Evolutionary conservation across 2,113 vertebrate species (phyloP).

Genomic region (Thinocorus orbignyianus): DNA sequence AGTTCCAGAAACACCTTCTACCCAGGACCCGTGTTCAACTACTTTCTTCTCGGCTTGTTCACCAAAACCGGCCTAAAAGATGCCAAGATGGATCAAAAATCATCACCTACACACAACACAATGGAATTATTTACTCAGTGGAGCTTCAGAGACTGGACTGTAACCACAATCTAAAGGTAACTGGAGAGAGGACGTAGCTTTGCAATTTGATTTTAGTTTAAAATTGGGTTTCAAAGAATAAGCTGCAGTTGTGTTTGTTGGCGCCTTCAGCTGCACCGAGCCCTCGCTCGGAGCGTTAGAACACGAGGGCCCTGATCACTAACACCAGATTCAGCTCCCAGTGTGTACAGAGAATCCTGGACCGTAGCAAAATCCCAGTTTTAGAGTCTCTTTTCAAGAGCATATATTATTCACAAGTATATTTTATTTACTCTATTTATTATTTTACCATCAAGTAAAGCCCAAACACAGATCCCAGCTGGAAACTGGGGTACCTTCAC

Average conservation of each 20-base stretch:
- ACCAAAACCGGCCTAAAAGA: neutral
- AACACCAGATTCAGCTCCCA: neutral
- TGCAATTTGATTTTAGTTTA: neutral
- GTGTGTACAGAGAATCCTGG: neutral
- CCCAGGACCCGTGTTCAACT: neutral
- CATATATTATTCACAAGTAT: too few relatives aligned
- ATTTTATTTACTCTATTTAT: neutral
- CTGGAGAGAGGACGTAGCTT: neutral
- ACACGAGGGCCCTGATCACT: neutral
- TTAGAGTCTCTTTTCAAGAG: neutral
- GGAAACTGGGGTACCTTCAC: neutral
- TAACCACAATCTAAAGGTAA: neutral
- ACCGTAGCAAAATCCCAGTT: neutral
- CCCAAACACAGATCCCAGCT: neutral
- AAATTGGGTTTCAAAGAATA: neutral
- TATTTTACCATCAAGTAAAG: neutral
- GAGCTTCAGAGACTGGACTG: neutral
- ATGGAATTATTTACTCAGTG: neutral
- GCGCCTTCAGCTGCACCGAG: neutral
- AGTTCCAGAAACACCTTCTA: neutral
- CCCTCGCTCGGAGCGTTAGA: neutral
- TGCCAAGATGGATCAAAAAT: neutral
- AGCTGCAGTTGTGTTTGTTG: too few relatives aligned
- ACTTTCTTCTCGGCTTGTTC: neutral
- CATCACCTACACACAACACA: accelerated